These are phyloP conservation scores for Lepidostoma basale DNA, from an alignment of 1,140 invertebrate genomes.

Conservation along the genomic window DNA sequence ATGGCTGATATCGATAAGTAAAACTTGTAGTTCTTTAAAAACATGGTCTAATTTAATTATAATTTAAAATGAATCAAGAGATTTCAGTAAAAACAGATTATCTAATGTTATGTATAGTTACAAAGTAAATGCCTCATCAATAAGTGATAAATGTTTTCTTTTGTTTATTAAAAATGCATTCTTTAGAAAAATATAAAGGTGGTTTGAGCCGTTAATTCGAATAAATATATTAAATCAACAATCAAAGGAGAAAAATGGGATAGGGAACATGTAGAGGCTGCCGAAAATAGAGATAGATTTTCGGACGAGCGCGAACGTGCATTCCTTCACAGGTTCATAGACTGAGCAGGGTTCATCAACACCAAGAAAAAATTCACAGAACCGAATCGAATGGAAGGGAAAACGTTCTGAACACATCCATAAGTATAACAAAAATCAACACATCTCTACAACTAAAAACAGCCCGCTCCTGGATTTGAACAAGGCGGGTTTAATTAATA, in stretches of 20 bases:
- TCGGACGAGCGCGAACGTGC: not conserved
- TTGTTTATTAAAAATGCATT: slow-evolving; percentile 4
- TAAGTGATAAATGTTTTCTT: not conserved
- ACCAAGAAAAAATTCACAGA: slow-evolving; percentile 23
- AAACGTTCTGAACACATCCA: not conserved
- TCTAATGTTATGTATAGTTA: not conserved
- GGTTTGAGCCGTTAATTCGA: slow-evolving; percentile 21
- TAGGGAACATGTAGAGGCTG: not conserved
- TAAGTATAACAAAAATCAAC: not conserved
- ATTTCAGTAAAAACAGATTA: not conserved
- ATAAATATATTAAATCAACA: slow-evolving; percentile 13
- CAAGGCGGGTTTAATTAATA: no score
- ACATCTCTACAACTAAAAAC: not conserved
- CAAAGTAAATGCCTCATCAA: no score
- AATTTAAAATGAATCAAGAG: no score
- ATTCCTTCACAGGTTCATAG: slow-evolving; percentile 12
- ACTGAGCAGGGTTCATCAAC: slow-evolving; percentile 18
- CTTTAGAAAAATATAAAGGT: not conserved
- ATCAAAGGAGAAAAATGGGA: not conserved
- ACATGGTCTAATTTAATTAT: not conserved
- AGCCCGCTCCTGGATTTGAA: not conserved
- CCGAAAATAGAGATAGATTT: not conserved
- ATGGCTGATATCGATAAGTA: not conserved
- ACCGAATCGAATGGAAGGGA: slow-evolving; percentile 18
- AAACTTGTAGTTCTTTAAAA: not conserved